Conservation (phyloP, 2,113 vertebrate species). For the Australoheros scitulus region DNA sequence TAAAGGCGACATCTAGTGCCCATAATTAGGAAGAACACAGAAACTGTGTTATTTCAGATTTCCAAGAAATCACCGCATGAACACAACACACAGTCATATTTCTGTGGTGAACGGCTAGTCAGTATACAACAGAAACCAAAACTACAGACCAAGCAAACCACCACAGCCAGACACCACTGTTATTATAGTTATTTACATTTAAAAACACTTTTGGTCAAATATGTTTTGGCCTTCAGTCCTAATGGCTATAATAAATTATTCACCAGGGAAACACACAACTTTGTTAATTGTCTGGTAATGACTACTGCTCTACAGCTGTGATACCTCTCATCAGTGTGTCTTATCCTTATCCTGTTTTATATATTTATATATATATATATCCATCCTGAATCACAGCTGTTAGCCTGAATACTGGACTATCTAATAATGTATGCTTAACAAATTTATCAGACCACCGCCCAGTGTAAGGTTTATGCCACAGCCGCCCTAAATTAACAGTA, state of each 20-base stretch:
- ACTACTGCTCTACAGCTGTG: not conserved
- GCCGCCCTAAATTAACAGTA: not conserved
- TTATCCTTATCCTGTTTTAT: not conserved
- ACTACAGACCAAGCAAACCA: slow-evolving; percentile 2
- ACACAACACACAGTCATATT: slow-evolving; percentile 20
- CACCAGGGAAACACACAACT: not conserved
- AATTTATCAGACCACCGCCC: not conserved
- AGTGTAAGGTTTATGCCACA: not conserved
- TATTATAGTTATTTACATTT: not conserved
- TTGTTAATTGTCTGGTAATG: not conserved
- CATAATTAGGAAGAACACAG: slow-evolving; percentile 1
- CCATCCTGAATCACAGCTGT: not conserved
- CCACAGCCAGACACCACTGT: slow-evolving; percentile 9
- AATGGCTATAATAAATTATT: not conserved
- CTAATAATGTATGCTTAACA: not conserved
- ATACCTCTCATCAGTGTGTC: not conserved
- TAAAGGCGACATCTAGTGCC: slow-evolving; percentile 49
- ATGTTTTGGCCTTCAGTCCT: not conserved
- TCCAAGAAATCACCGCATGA: slow-evolving; percentile 21
- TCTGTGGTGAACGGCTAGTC: not conserved
- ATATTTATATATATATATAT: no score
- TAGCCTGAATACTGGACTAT: not conserved
- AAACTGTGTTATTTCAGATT: slow-evolving; percentile 15
- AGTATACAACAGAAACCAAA: slow-evolving; percentile 21
- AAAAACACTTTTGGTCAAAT: not conserved